Evolutionary conservation across 2,888 invertebrate genomes (phyloP), one percentile per base, ranked within the genome.

Genomic region (Exephanes ischioxanthus): DNA sequence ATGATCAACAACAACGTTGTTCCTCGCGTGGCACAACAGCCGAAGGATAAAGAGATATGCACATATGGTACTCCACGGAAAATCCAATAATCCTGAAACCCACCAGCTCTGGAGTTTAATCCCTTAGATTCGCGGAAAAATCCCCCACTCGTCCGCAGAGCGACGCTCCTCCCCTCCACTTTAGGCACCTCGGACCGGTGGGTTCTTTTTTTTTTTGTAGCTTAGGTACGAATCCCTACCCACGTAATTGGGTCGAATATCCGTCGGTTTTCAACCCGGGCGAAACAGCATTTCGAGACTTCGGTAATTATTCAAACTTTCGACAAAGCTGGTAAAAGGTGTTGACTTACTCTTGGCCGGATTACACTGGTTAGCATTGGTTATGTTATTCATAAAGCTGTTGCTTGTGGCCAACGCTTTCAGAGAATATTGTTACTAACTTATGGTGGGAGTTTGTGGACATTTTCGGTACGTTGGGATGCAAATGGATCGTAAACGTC

Each of bases 61-160:
- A 16, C 30, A 30, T n/a, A 63, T 33, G 16, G 6, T n/a, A 33
- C 26, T 63, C 33, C 30, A 48, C 14, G 2, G 33, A 30, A 61
- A 63, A 63, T 63, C 63, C 63, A 7, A 33, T 63, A 63, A 63
- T 63, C 63, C 63, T 63, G 63, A n/a, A 33, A 58, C 6, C 63
- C 33, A 33, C 33, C 6, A n/a, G 63, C 63, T 63, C n/a, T n/a
- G 16, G n/a, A 63, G 63, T 63, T 63, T 63, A 63, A 63, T 63
- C 63, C 63, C 30, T 63, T n/a, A 16, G 30, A 63, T 30, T 33
- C n/a, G n/a, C 33, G 16, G 33, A 33, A 63, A 30, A 33, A 63
- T 33, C 16, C 22, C 22, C n/a, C 61, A 61, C 61, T 61, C 61
- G 61, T 26, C 61, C 16, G 30, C 5, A 16, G 5, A 16, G 30